Evolutionary conservation across 2,797 vertebrate genomes (phyloP).

Genomic region (Danio aesculapii): DNA sequence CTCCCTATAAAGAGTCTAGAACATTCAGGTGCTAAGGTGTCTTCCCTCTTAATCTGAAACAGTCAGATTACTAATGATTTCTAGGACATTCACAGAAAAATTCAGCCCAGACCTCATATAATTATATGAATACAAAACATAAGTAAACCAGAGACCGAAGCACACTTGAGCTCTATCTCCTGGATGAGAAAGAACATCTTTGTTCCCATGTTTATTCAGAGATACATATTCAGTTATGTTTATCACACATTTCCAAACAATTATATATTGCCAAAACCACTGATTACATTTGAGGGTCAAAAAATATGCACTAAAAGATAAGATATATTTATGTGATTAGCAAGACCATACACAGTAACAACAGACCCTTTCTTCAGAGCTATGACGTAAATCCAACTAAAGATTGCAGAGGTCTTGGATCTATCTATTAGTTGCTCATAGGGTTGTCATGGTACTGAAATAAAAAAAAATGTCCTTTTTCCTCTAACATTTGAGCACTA

Average conservation of each 20-base stretch:
- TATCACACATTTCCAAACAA: constrained; percentile 38
- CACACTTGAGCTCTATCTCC: constrained; percentile 35
- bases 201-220: constrained; percentile 35
- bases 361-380: background rate
- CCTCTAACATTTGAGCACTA: no score
- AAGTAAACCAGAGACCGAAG: background rate
- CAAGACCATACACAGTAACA: background rate
- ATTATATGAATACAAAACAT: constrained; percentile 30
- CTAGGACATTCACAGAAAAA: constrained; percentile 3
- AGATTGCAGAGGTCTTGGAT: background rate
- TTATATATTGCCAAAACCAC: constrained; percentile 36
- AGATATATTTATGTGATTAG: background rate
- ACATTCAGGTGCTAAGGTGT: background rate
- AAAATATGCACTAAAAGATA: constrained; percentile 5
- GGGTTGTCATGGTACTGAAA: no score
- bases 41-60: background rate
- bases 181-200: constrained; percentile 38
- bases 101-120: constrained; percentile 3
- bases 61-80: background rate
- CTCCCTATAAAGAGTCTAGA: background rate
- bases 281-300: constrained; percentile 13
- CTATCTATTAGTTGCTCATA: background rate
- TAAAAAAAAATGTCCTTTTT: no score
- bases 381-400: background rate
- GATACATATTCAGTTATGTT: constrained; percentile 6